phyloP scores from a whole-genome alignment of 2,113 vertebrate species.

The Nothocercus julius region DNA sequence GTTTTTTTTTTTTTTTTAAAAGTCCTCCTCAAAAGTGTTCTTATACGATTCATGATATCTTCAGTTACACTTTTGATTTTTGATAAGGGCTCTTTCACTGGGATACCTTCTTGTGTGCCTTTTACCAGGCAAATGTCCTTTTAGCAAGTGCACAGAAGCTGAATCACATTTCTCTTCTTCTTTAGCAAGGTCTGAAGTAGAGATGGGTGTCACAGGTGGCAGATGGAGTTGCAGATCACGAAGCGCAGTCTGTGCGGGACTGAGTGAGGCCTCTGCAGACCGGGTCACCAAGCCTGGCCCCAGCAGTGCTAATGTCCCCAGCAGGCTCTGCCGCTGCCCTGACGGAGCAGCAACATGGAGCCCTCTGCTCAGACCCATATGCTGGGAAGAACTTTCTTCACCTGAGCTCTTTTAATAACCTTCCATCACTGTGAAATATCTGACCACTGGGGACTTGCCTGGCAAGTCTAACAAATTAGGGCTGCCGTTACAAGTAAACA shows the following conservation, averaged over 20 bases:
- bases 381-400: conserved; percentile 49
- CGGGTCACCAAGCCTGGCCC: conserved; percentile 23
- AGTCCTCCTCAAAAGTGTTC: neutral
- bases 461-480: conserved; percentile 72
- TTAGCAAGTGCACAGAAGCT: neutral
- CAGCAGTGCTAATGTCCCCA: neutral
- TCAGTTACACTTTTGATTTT: neutral
- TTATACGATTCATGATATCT: neutral
- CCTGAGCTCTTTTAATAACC: conserved; percentile 61
- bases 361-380: conserved; percentile 10
- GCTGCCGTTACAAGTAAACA: conserved; percentile 69
- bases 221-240: conserved; percentile 48
- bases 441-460: conserved; percentile 65
- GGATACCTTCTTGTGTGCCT: neutral
- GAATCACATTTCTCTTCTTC: conserved; percentile 14
- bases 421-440: conserved; percentile 59
- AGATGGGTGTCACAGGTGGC: conserved; percentile 29
- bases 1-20: neutral
- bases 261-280: neutral
- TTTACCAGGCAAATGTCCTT: neutral
- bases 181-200: neutral
- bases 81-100: neutral
- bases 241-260: conserved; percentile 16
- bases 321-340: neutral
- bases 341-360: neutral